Base-by-base conservation (phyloP, 1,140 invertebrate species). In the Zaprionus kolodkinae region DNA sequence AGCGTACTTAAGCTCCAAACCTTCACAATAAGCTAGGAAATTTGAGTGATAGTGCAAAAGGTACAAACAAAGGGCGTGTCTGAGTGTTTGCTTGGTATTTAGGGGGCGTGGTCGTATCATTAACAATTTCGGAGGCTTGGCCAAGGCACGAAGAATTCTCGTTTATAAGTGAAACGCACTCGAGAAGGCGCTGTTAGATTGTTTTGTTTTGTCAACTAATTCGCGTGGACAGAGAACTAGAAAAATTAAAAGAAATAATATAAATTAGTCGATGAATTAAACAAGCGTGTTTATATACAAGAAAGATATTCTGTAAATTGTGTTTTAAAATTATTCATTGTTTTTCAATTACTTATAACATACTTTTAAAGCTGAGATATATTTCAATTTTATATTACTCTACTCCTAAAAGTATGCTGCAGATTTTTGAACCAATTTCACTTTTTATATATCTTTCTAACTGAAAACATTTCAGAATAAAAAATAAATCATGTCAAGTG, bases 41-140 rank as follows among this genome's bases (percentile, higher is more conserved):
- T 27, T 13, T 30, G 10, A n/a, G 12, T 54, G 48, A 55, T 45
- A 60, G 17, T 21, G 35, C n/a, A 54, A 12, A 38, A 40, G 25
- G 6, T 3, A 74, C 72, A 74, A 6, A 52, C 25, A 36, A 74
- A 74, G 35, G 72, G 72, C 59, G 66, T 68, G n/a, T 0, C 38
- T 2, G 6, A 5, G n/a, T 15, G 25, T 50, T 10, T 36, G 54
- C 10, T 54, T 69, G 61, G 12, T 52, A 33, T 35, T 27, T 2
- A 35, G 43, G 43, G 43, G 27, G 70, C 43, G 45, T 43, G 17
- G 63, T 21, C 35, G 36, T 60, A 35, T 40, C 33, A 27, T 48
- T 52, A 55, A 36, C 15, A 12, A 38, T 21, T 33, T 36, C 3
- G 27, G 21, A 7, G 68, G 60, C 50, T 33, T 57, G 52, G 10